Evolutionary conservation across 2,888 invertebrate species (phyloP).

Genomic region (Sarcophaga rosellei): DNA sequence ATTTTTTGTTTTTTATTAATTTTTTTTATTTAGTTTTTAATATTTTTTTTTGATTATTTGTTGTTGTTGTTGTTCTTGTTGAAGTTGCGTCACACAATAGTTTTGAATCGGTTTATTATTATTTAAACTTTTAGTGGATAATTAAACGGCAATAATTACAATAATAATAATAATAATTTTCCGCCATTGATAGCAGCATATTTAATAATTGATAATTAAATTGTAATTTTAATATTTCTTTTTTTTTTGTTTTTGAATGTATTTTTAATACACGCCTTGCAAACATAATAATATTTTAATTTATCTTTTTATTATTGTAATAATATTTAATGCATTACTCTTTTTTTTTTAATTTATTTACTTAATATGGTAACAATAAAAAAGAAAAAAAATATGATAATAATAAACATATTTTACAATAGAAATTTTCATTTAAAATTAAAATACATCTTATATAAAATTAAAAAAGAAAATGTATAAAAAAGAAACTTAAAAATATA

Average conservation of each 20-base stretch:
- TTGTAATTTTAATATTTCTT: slow-evolving; percentile 26
- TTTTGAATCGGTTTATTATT: slow-evolving; percentile 14
- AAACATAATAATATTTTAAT: slow-evolving; percentile 28
- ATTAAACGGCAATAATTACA: slow-evolving; percentile 61
- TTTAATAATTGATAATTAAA: slow-evolving; percentile 30
- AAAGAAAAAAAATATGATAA: slow-evolving; percentile 38
- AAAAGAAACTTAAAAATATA: slow-evolving; percentile 50
- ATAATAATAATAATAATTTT: slow-evolving; percentile 41
- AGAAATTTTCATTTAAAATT: slow-evolving; percentile 25
- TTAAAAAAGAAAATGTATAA: slow-evolving; percentile 19
- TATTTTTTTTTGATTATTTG: slow-evolving; percentile 35
- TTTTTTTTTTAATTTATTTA: slow-evolving; percentile 18
- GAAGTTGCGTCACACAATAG: slow-evolving; percentile 56
- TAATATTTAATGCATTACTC: slow-evolving; percentile 11
- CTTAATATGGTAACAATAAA: slow-evolving; percentile 56
- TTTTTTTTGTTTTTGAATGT: slow-evolving; percentile 59
- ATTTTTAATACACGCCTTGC: slow-evolving; percentile 59
- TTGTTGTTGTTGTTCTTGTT: slow-evolving; percentile 48
- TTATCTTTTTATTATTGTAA: slow-evolving; percentile 21
- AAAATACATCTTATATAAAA: slow-evolving; percentile 4
- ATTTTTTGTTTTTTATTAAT: slow-evolving; percentile 29
- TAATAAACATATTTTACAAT: slow-evolving; percentile 62
- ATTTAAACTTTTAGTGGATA: slow-evolving; percentile 41
- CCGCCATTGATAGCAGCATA: slow-evolving; percentile 25
- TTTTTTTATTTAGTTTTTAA: slow-evolving; percentile 6